Percentiles rank a stretch among this genome's conserved stretches.
Conservation (phyloP, 2,888 invertebrate species). For the Dolichomitus sp. region DNA sequence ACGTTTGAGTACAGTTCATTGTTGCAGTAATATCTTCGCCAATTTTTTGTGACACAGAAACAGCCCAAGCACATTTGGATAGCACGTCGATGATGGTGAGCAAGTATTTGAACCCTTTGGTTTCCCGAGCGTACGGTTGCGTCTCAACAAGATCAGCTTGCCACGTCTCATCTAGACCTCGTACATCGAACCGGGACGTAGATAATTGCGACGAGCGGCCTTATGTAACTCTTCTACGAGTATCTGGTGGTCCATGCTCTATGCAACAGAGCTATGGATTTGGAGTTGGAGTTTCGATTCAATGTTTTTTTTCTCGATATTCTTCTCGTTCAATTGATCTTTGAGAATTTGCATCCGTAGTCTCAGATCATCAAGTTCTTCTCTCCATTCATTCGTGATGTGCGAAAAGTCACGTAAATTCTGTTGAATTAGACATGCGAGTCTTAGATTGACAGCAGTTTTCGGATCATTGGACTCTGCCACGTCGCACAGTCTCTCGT, state of each 20-base stretch:
- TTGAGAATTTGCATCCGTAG: constrained; percentile 28
- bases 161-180: too few species aligned
- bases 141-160: too few species aligned
- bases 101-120: constrained; percentile 77
- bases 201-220: constrained; percentile 82
- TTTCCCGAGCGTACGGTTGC: constrained; percentile 75
- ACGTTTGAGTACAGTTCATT: constrained; percentile 64
- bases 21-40: constrained; percentile 74
- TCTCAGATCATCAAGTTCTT: constrained; percentile 8
- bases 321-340: constrained; percentile 28
- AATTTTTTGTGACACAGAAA: constrained; percentile 79
- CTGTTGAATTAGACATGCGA: constrained; percentile 22
- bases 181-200: constrained; percentile 77
- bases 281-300: constrained; percentile 1
- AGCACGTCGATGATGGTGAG: constrained; percentile 80
- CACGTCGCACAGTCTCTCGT: constrained; percentile 50
- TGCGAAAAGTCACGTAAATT: not conserved
- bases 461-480: constrained; percentile 28
- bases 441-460: constrained; percentile 32
- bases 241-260: constrained; percentile 15
- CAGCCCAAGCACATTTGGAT: constrained; percentile 83
- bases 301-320: constrained; percentile 9
- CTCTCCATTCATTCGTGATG: constrained; percentile 6
- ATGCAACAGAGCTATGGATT: too few species aligned
- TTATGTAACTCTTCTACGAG: constrained; percentile 79